Percentiles rank a stretch among this genome's conserved stretches.
These are phyloP conservation scores for Epistrophe grossulariae DNA, from an alignment of 2,888 invertebrate species.

Conservation along the genomic window DNA sequence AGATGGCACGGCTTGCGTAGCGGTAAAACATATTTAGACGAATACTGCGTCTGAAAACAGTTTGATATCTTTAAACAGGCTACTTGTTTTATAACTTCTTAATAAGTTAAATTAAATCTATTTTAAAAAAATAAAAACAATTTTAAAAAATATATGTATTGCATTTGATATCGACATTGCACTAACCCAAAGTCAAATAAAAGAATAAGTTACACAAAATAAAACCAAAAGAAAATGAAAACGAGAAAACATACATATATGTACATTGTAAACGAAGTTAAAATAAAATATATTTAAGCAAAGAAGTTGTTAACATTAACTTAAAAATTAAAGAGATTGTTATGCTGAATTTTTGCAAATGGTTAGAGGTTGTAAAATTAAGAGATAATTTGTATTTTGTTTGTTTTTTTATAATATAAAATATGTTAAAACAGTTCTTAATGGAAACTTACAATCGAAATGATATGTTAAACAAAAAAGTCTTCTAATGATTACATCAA, in stretches of 20 bases:
- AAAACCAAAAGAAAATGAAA: conserved; percentile 12
- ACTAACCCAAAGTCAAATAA: background rate
- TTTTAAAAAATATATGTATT: background rate
- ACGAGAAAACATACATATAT: conserved; percentile 24
- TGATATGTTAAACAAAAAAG: conserved; percentile 46
- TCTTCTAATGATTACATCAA: conserved; percentile 58
- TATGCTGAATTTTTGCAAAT: conserved; percentile 43
- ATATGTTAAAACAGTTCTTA: conserved; percentile 43
- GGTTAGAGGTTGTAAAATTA: conserved; percentile 54
- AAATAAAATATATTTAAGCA: conserved; percentile 60
- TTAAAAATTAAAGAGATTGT: conserved; percentile 47
- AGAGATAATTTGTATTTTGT: conserved; percentile 57
- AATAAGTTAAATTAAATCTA: too few species aligned
- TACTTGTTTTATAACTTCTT: too few species aligned
- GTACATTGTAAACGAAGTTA: conserved; percentile 38
- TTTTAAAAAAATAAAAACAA: too few species aligned
- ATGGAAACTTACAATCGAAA: conserved; percentile 37
- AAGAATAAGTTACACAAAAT: background rate
- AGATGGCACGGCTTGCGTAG: too few species aligned
- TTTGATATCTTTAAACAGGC: too few species aligned
- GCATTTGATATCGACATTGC: background rate
- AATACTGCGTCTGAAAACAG: too few species aligned
- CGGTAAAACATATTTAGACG: too few species aligned
- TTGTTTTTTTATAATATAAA: conserved; percentile 23
- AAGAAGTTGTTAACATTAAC: conserved; percentile 54